These are phyloP conservation scores for Phyllotreta cruciferae DNA, from an alignment of 2,888 invertebrate species.

Conservation along the genomic window DNA sequence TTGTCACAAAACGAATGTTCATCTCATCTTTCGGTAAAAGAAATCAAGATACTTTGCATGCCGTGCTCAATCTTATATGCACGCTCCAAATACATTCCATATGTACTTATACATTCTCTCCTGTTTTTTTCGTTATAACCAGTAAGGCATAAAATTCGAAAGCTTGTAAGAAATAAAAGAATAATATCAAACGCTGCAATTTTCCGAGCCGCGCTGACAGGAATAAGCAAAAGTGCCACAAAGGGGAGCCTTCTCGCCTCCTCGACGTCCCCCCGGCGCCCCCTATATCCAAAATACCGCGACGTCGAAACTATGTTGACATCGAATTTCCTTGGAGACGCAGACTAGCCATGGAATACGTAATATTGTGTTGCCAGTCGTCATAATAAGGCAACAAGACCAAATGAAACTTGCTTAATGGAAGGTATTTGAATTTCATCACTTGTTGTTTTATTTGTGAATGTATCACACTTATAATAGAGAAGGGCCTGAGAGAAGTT, in stretches of 20 bases:
- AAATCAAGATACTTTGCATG: no score
- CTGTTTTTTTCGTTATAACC: slow-evolving; percentile 6
- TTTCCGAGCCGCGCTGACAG: slow-evolving; percentile 18
- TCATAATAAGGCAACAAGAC: slow-evolving; percentile 1
- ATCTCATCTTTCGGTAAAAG: no score
- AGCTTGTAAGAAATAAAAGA: slow-evolving; percentile 12
- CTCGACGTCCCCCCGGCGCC: slow-evolving; percentile 7
- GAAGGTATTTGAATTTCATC: not conserved
- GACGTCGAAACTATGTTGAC: slow-evolving; percentile 27
- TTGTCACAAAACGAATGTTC: no score
- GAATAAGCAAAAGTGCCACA: slow-evolving; percentile 26
- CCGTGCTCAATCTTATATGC: not conserved
- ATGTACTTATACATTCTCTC: not conserved
- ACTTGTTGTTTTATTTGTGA: no score
- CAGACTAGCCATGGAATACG: slow-evolving; percentile 16
- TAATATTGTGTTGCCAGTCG: slow-evolving; percentile 8
- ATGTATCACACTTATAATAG: no score
- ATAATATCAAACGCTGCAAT: slow-evolving; percentile 20
- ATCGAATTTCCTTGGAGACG: slow-evolving; percentile 27
- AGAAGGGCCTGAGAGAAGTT: no score
- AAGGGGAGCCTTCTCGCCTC: slow-evolving; percentile 14
- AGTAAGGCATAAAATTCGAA: slow-evolving; percentile 10
- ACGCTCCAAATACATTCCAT: slow-evolving; percentile 1
- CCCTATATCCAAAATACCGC: slow-evolving; percentile 16
- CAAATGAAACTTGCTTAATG: not conserved